Evolutionary conservation across 92 coral and sea anemone genomes (phyloP).

Genomic region (Porites divaricata): DNA sequence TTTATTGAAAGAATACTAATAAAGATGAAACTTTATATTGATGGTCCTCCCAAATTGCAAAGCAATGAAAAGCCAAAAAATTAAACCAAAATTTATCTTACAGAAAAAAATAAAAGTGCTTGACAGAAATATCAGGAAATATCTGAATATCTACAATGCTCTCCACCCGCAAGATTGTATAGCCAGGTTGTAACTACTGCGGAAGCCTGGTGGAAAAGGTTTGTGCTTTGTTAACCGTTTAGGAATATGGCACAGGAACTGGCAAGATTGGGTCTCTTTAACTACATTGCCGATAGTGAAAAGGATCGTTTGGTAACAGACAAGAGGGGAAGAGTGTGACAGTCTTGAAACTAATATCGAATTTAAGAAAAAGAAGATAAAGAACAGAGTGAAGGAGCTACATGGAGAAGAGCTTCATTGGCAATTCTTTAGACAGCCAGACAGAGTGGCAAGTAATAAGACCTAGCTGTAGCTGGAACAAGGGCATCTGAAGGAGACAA

Average conservation of each 20-base stretch:
- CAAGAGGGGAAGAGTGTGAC: conserved; percentile 10
- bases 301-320: neutral
- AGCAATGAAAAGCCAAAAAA: too few species aligned
- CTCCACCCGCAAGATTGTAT: neutral
- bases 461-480: neutral
- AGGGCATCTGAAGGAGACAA: neutral
- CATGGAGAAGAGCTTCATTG: conserved; percentile 2
- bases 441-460: neutral
- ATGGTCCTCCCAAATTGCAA: too few species aligned
- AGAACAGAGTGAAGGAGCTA: neutral
- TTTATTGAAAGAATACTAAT: too few species aligned
- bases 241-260: neutral
- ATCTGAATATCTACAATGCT: too few species aligned
- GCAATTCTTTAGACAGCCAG: neutral
- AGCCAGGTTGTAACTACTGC: neutral
- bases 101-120: too few species aligned
- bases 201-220: neutral
- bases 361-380: conserved; percentile 1
- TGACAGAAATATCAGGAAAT: too few species aligned
- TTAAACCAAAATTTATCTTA: too few species aligned
- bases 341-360: neutral
- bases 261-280: neutral
- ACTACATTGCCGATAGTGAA: neutral
- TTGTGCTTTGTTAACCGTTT: neutral
- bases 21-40: too few species aligned